These are phyloP conservation scores for Alcis repandata DNA, from an alignment of 2,888 invertebrate genomes.

Conservation along the genomic window DNA sequence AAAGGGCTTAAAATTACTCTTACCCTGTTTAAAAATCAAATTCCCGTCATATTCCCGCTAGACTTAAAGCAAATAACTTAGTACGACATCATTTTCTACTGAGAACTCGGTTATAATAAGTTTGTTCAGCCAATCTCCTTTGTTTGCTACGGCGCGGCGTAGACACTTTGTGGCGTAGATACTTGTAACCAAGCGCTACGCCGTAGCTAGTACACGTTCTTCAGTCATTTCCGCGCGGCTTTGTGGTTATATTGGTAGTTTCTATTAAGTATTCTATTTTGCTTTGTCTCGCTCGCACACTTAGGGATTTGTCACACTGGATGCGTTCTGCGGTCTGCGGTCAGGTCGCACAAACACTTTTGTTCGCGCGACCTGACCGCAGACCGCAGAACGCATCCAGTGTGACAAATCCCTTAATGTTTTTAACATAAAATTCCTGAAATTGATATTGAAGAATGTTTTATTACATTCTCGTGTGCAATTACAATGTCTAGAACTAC, in stretches of 20 bases:
- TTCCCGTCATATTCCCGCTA: slow-evolving; percentile 1
- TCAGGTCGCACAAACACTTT: too few relatives aligned
- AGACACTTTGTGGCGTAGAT: slow-evolving; percentile 20
- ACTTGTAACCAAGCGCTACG: slow-evolving; percentile 24
- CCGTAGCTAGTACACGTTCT: slow-evolving; percentile 6
- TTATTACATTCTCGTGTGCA: too few relatives aligned
- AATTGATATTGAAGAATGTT: too few relatives aligned
- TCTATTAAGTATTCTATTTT: too few relatives aligned
- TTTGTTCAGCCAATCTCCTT: slow-evolving; percentile 20
- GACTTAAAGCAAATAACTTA: slow-evolving; percentile 1
- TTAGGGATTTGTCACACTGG: too few relatives aligned
- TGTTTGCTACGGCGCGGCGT: slow-evolving; percentile 22
- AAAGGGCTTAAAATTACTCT: neutral
- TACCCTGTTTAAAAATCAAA: neutral
- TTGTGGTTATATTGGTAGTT: neutral
- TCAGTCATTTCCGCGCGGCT: neutral
- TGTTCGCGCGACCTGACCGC: too few relatives aligned
- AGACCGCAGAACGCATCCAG: too few relatives aligned
- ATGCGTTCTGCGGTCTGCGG: too few relatives aligned
- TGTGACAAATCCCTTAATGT: too few relatives aligned
- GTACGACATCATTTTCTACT: neutral
- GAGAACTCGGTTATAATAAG: slow-evolving; percentile 10
- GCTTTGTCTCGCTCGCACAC: too few relatives aligned
- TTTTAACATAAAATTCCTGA: too few relatives aligned
- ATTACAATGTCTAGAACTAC: too few relatives aligned